Evolutionary conservation across 2,888 invertebrate species (phyloP).

Genomic region (Amblyjoppa fuscipennis): DNA sequence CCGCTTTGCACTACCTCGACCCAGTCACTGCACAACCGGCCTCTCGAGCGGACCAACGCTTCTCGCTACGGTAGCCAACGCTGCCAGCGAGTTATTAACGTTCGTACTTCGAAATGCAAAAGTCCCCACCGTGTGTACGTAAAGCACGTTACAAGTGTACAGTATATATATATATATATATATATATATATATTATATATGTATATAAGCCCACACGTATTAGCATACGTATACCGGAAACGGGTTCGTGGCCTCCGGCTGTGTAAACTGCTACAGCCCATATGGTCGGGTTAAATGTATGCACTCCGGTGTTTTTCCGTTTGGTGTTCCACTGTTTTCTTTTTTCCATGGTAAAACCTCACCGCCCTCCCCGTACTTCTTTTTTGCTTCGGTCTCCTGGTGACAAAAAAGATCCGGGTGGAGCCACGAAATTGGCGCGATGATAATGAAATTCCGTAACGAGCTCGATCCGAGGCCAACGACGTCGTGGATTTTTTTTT

Average conservation of each 20-base stretch:
- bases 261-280: slow-evolving; percentile 36
- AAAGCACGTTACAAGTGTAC: not conserved
- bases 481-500: slow-evolving; percentile 3
- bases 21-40: slow-evolving; percentile 40
- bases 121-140: slow-evolving; percentile 20
- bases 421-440: slow-evolving; percentile 18
- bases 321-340: not conserved
- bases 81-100: slow-evolving; percentile 52
- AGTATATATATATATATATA: not conserved
- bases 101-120: slow-evolving; percentile 59
- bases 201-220: slow-evolving; percentile 4
- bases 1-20: slow-evolving; percentile 43
- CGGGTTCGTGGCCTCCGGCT: slow-evolving; percentile 19
- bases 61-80: slow-evolving; percentile 1
- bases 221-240: slow-evolving; percentile 16
- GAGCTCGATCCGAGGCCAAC: slow-evolving; percentile 2
- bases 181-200: not conserved
- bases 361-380: not conserved
- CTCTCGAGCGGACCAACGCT: slow-evolving; percentile 19
- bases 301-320: slow-evolving; percentile 34
- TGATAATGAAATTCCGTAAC: slow-evolving; percentile 52
- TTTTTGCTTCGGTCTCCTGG: not conserved
- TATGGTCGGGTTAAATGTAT: slow-evolving; percentile 39
- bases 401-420: not conserved
- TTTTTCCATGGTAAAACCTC: not conserved